Base-by-base conservation (phyloP, 1,140 invertebrate species). In the Scaptomyza hsui region DNA sequence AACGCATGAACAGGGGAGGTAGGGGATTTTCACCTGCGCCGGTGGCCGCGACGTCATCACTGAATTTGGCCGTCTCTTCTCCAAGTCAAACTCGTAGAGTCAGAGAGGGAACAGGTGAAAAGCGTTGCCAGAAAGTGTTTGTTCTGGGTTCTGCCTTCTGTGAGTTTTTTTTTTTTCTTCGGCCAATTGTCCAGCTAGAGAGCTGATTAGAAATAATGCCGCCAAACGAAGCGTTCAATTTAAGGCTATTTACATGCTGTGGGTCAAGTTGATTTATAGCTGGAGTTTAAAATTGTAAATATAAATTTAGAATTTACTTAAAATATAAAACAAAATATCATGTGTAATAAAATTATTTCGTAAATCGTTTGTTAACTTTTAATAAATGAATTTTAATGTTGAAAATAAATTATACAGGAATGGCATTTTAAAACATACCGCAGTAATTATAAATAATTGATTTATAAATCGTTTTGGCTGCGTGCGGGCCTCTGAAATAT, bases 1-100 rank as follows among this genome's bases (percentile, higher is more conserved):
- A 15, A 13, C 39, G 26, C 7, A 7, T 19, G 18, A 12, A 6
- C 16, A 35, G 41, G 9, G 7, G 12, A 15, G 12, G 16, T 2
- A 1, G 37, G 24, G 48, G 41, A 61, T 75, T 83, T 83, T 78
- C 79, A 83, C 67, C 79, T 83, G 79, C 72, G 37, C 75, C 53
- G 76, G 72, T 80, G 80, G 81, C 67, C 80, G 74, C 80, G 74
- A 68, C 68, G 76, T 80, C 79, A 80, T 83, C 80, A 68, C 59
- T 55, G 42, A 72, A 63, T 64, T 73, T 59, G 63, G 53, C 67
- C 56, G 41, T 52, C 56, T 57, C 32, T 35, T 32, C 24, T 24
- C 24, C 6, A 49, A 55, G 45, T 65, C 53, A 26, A 26, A 26
- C 2, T 4, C 24, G n/a, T n/a, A 3, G 24, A 29, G 7, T 2